A percentile compares a stretch with the other conserved stretches of the same genome.
Conservation (phyloP, 1,140 invertebrate genomes). For the Drosophila insularis region DNA sequence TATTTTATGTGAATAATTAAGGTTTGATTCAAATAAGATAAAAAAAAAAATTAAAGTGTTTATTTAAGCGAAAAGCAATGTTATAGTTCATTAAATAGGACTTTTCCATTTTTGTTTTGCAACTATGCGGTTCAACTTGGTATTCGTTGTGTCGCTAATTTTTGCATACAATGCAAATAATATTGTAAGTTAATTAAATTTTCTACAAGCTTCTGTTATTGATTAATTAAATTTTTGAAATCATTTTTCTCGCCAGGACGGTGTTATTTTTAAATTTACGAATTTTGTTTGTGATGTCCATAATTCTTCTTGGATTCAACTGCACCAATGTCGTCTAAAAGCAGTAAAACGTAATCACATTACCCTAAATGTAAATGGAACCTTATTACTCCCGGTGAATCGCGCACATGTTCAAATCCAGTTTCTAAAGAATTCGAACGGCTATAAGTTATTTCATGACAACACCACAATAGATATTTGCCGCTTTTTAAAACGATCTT, state of each 20-base stretch:
- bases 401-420: not conserved
- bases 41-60: not conserved
- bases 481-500: not conserved
- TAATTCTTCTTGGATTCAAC: conserved; percentile 1
- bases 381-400: not conserved
- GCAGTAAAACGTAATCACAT: conserved; percentile 3
- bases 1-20: not conserved
- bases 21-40: not conserved
- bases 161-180: not conserved
- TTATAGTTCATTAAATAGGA: not conserved
- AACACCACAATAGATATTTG: conserved; percentile 1
- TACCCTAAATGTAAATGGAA: not conserved
- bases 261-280: not conserved
- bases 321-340: conserved; percentile 4
- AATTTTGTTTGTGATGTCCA: not conserved
- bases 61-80: not conserved
- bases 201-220: no score
- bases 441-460: not conserved
- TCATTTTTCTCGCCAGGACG: not conserved
- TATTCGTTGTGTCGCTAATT: not conserved
- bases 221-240: not conserved
- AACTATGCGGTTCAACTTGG: not conserved
- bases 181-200: not conserved
- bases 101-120: not conserved
- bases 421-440: not conserved